Conservation (phyloP, 2,888 invertebrate species). For the Cactoblastis cactorum region DNA sequence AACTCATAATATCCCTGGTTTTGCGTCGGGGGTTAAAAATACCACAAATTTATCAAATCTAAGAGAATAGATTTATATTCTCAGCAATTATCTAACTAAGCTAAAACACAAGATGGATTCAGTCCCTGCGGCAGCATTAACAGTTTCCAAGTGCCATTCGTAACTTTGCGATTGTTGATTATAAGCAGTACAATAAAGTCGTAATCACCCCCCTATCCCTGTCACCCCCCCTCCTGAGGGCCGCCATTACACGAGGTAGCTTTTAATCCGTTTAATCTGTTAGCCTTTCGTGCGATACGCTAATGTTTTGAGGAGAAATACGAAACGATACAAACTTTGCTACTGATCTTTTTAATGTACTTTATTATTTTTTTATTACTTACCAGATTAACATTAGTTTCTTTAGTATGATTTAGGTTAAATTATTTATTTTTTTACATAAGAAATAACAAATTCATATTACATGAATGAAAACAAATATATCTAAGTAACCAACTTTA, state of each 20-base stretch:
- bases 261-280: constrained; percentile 16
- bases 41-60: no score
- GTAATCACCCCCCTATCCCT: constrained; percentile 10
- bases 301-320: constrained; percentile 10
- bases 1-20: no score
- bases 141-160: constrained; percentile 7
- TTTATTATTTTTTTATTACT: neutral
- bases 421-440: no score
- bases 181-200: constrained; percentile 13
- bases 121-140: constrained; percentile 3
- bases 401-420: no score
- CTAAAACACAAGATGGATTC: no score
- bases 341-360: no score
- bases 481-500: no score
- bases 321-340: constrained; percentile 13
- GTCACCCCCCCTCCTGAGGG: neutral
- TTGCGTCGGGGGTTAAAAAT: no score
- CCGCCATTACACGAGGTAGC: constrained; percentile 11
- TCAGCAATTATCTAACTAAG: no score
- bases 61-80: no score
- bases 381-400: neutral
- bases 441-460: no score
- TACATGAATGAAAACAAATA: no score
- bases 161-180: constrained; percentile 14
- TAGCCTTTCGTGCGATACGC: constrained; percentile 14